Evolutionary conservation across 2,888 invertebrate genomes (phyloP), one percentile per base, ranked within the genome.

Genomic region (Microplitis deprimator): DNA sequence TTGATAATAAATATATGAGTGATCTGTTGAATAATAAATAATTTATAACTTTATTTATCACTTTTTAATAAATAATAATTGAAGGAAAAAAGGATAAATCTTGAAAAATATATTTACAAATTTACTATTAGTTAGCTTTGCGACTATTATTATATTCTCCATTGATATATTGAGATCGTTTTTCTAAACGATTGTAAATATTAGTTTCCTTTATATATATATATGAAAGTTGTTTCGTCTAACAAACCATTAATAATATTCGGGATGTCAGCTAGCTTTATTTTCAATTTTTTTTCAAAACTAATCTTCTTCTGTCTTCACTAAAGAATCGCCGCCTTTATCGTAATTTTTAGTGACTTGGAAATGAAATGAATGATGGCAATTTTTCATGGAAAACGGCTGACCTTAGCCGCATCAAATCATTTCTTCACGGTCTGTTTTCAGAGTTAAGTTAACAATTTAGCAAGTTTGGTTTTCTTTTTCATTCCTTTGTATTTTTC

Each of bases 361-460:
- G 64, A 50, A 20, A 13, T 79, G 82, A 83, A 86, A 87, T 86
- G 81, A 85, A 85, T 85, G 86, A 83, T 82, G 79, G 67, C 79
- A 80, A 85, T 85, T 85, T 68, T 83, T 83, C 83, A 84, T 82
- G 82, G 50, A 20, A 64, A 40, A 50, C 65, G 39, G 40, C 41
- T 61, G 20, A 29, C 50, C 64, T 72, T 50, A 62, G 29, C 65
- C 38, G 17, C 8, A 38, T 17, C n/a, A 29, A 41, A 73, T 73
- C 29, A 13, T 6, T 73, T 39, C 41, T 64, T 65, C 61, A 73
- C 50, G 41, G 60, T 13, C 20, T 64, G 7, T 38, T 61, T 64
- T 64, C 59, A n/a, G 29, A 50, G 59, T 59, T 20, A 59, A 13
- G 10, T 13, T n/a, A 20, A 29, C 39, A 39, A 73, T 73, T 73